Evolutionary conservation across 1,140 invertebrate species (phyloP).

Genomic region (Phymorhynchus buccinoides): DNA sequence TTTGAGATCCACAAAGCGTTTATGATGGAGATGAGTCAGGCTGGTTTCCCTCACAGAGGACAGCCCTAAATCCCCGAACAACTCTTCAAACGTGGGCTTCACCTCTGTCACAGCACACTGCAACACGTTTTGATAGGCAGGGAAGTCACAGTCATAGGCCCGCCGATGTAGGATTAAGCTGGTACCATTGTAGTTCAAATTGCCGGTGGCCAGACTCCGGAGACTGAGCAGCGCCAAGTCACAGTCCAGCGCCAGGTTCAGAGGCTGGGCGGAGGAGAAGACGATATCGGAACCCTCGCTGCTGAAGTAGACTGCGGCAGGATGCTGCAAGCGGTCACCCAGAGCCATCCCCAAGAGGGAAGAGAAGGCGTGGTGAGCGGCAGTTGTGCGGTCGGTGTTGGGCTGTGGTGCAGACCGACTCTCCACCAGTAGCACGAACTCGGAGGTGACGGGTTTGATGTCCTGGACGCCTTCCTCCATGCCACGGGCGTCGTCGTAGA

Average conservation of each 20-base stretch:
- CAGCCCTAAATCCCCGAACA: conserved; percentile 57
- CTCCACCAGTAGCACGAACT: conserved; percentile 64
- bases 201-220: conserved; percentile 58
- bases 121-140: conserved; percentile 44
- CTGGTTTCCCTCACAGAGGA: conserved; percentile 57
- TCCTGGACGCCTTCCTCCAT: conserved; percentile 91
- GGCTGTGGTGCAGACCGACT: conserved; percentile 10
- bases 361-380: conserved; percentile 49
- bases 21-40: conserved; percentile 61
- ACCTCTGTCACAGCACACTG: conserved; percentile 49
- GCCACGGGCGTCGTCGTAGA: conserved; percentile 95
- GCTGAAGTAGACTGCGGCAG: conserved; percentile 55
- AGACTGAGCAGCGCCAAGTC: conserved; percentile 60
- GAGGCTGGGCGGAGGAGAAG: conserved; percentile 45
- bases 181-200: conserved; percentile 61
- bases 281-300: conserved; percentile 57
- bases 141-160: conserved; percentile 62
- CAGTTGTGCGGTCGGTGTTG: conserved; percentile 24
- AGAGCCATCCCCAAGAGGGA: conserved; percentile 55
- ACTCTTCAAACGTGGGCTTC: conserved; percentile 39
- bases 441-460: conserved; percentile 76
- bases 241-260: conserved; percentile 57
- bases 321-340: conserved; percentile 61
- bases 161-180: conserved; percentile 63
- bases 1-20: conserved; percentile 31